phyloP scores from a whole-genome alignment of 2,797 vertebrate species.

The Hydrocynus forskahlii region DNA sequence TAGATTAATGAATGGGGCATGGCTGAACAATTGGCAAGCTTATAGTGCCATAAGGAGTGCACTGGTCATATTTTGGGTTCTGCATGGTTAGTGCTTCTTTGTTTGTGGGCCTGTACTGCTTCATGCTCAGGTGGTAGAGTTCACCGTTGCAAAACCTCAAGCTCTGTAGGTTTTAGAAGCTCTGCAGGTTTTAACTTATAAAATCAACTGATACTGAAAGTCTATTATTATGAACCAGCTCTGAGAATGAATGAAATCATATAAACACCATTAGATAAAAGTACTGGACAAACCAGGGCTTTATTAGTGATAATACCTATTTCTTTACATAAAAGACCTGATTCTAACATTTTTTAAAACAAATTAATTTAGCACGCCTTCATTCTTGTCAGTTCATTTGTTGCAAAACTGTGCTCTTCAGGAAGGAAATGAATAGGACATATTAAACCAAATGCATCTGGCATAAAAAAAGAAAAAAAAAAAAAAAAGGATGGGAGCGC shows the following conservation, averaged over 20 bases:
- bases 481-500: slow-evolving; percentile 65
- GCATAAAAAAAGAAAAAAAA: slow-evolving; percentile 25
- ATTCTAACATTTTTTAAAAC: not conserved
- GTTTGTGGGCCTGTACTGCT: slow-evolving; percentile 50
- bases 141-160: slow-evolving; percentile 44
- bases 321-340: not conserved
- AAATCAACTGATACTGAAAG: slow-evolving; percentile 24
- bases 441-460: slow-evolving; percentile 24
- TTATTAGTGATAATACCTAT: not conserved
- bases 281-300: not conserved
- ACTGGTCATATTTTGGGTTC: slow-evolving; percentile 53
- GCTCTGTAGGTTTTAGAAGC: not conserved
- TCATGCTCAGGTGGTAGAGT: slow-evolving; percentile 59
- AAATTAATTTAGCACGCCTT: not conserved
- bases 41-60: slow-evolving; percentile 45
- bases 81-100: slow-evolving; percentile 42
- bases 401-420: not conserved
- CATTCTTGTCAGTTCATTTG: not conserved
- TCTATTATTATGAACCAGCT: not conserved
- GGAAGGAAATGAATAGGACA: slow-evolving; percentile 31
- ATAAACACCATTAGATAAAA: not conserved
- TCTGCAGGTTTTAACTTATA: not conserved
- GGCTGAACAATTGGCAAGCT: slow-evolving; percentile 53
- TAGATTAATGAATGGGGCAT: slow-evolving; percentile 59
- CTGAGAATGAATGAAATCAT: not conserved